Evolutionary conservation across 2,797 vertebrate genomes (phyloP).

Genomic region (Eleutherodactylus coqui): DNA sequence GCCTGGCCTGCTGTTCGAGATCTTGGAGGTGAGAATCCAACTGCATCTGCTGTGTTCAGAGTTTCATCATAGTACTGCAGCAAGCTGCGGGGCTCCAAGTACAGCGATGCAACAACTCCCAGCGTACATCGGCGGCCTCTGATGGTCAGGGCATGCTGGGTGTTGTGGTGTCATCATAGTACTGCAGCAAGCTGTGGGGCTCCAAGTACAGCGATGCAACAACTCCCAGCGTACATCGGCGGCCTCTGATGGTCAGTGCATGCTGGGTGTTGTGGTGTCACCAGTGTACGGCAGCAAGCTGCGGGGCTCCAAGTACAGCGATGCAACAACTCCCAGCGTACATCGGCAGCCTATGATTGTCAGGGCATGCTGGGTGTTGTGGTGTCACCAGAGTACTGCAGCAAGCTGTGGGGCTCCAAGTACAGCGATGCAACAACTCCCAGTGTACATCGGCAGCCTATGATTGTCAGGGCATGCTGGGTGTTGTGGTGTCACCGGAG

Average conservation of each 20-base stretch:
- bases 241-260: too few relatives aligned
- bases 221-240: neutral
- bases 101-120: neutral
- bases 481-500: neutral
- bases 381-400: too few relatives aligned
- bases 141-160: neutral
- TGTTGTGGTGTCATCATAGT: too few relatives aligned
- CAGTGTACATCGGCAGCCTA: too few relatives aligned
- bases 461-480: too few relatives aligned
- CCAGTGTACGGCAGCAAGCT: neutral
- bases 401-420: too few relatives aligned
- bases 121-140: neutral
- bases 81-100: too few relatives aligned
- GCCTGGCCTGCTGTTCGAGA: slow-evolving; percentile 90
- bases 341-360: neutral
- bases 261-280: too few relatives aligned
- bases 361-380: neutral
- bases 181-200: too few relatives aligned
- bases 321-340: neutral
- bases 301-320: too few relatives aligned
- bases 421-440: neutral
- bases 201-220: too few relatives aligned
- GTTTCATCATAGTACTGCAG: neutral
- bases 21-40: slow-evolving; percentile 88
- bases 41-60: neutral